Conservation (phyloP, 2,113 vertebrate genomes). For the Harpagus bidentatus region DNA sequence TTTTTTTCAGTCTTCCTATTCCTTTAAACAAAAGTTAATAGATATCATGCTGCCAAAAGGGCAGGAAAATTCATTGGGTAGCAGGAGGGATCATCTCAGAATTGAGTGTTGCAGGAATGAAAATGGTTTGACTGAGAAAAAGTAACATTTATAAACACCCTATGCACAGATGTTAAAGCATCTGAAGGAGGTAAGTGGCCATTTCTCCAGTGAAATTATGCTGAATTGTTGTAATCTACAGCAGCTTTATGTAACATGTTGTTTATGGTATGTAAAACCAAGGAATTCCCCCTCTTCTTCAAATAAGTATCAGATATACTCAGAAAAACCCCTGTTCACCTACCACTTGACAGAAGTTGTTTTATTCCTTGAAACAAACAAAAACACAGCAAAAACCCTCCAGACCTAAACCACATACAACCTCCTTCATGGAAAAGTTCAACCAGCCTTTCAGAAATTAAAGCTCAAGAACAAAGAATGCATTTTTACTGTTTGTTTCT, state of each 20-base stretch:
- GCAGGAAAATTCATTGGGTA: neutral
- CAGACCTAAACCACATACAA: neutral
- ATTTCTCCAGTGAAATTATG: neutral
- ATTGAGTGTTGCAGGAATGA: neutral
- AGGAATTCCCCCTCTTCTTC: neutral
- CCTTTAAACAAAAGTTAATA: neutral
- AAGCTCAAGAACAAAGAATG: neutral
- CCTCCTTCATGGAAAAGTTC: neutral
- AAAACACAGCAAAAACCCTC: neutral
- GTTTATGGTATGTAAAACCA: neutral
- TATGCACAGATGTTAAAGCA: neutral
- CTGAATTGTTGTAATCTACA: neutral
- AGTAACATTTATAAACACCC: neutral
- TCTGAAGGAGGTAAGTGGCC: neutral
- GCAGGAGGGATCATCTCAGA: neutral
- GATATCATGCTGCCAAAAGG: neutral
- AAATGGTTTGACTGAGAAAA: neutral
- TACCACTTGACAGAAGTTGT: neutral
- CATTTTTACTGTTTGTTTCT: neutral
- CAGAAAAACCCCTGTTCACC: fast-evolving
- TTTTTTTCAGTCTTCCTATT: neutral
- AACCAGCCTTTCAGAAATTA: neutral
- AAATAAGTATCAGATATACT: neutral
- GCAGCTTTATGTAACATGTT: neutral
- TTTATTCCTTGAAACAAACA: neutral